A percentile compares a stretch with the other conserved stretches of the same genome.
Evolutionary conservation across 2,113 vertebrate genomes (phyloP).

Genomic region (Polypterus senegalus): DNA sequence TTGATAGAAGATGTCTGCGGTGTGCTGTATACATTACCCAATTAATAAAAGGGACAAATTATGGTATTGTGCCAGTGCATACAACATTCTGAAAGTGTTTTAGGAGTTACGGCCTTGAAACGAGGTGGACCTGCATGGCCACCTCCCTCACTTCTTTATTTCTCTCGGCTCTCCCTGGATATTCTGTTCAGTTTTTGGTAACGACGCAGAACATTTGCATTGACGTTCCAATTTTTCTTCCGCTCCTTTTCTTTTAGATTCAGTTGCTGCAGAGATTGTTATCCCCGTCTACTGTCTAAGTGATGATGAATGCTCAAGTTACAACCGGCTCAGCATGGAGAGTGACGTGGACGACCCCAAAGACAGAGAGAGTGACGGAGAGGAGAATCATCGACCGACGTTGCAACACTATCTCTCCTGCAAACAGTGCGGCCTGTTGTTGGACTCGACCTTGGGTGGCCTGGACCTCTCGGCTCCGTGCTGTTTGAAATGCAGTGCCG

Average conservation of each 20-base stretch:
- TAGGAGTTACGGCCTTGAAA: too few species aligned
- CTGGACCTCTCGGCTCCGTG: slow-evolving; percentile 45
- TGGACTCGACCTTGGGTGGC: slow-evolving; percentile 47
- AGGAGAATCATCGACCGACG: slow-evolving; percentile 37
- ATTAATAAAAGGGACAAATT: too few species aligned
- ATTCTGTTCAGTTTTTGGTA: too few species aligned
- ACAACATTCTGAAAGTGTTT: too few species aligned
- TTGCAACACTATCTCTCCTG: slow-evolving; percentile 61
- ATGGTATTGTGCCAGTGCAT: too few species aligned
- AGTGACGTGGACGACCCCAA: slow-evolving; percentile 66
- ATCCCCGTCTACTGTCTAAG: slow-evolving; percentile 72
- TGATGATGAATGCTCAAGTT: slow-evolving; percentile 71
- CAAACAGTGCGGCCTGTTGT: slow-evolving; percentile 67
- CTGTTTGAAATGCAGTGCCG: slow-evolving; percentile 50
- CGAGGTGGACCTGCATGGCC: too few species aligned
- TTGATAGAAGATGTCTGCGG: too few species aligned
- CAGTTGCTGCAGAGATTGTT: slow-evolving; percentile 65
- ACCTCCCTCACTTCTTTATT: background rate
- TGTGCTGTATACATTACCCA: too few species aligned
- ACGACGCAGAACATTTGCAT: background rate
- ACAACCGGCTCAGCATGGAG: slow-evolving; percentile 70
- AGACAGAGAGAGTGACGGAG: slow-evolving; percentile 40
- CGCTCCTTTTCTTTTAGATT: slow-evolving; percentile 44
- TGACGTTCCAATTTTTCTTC: background rate
- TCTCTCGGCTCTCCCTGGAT: background rate